phyloP scores from a whole-genome alignment of 2,888 invertebrate species.

The Heterodera filipjevi region DNA sequence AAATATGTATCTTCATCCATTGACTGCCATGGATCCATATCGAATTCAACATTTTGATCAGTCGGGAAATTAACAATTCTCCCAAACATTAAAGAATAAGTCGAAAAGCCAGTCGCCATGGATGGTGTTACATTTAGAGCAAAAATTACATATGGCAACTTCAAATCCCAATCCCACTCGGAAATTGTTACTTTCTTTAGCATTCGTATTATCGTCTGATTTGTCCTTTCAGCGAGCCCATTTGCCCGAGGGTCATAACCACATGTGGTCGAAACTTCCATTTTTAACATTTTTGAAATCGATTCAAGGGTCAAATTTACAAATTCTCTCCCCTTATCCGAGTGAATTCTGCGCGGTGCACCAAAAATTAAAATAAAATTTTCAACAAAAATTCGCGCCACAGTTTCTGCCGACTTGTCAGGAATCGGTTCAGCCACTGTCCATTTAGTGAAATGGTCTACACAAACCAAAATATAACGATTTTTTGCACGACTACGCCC shows the following conservation, averaged over 20 bases:
- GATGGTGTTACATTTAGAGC: not conserved
- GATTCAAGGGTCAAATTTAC: slow-evolving; percentile 16
- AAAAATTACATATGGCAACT: slow-evolving; percentile 11
- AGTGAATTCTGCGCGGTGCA: slow-evolving; percentile 19
- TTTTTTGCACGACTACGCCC: slow-evolving; percentile 19
- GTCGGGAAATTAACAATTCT: not conserved
- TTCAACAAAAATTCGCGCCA: slow-evolving; percentile 28
- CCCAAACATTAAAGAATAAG: not conserved
- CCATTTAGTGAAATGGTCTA: slow-evolving; percentile 31
- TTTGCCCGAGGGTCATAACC: slow-evolving; percentile 31
- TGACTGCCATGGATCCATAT: not conserved
- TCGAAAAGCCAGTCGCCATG: not conserved
- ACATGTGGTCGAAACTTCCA: slow-evolving; percentile 6
- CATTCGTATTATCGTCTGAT: slow-evolving; percentile 3
- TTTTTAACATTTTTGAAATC: slow-evolving; percentile 10
- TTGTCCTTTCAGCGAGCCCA: not conserved
- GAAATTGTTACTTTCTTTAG: not conserved
- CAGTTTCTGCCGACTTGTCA: slow-evolving; percentile 26
- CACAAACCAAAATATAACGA: slow-evolving; percentile 25
- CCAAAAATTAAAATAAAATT: slow-evolving; percentile 24
- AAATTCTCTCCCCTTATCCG: slow-evolving; percentile 27
- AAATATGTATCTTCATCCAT: slow-evolving; percentile 28
- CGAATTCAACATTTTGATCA: slow-evolving; percentile 11
- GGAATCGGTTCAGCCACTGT: slow-evolving; percentile 21
- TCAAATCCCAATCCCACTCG: slow-evolving; percentile 20